A percentile compares a stretch with the other conserved stretches of the same genome.
These are phyloP conservation scores for Hypolimnas misippus DNA, from an alignment of 2,888 invertebrate species.

Conservation along the genomic window DNA sequence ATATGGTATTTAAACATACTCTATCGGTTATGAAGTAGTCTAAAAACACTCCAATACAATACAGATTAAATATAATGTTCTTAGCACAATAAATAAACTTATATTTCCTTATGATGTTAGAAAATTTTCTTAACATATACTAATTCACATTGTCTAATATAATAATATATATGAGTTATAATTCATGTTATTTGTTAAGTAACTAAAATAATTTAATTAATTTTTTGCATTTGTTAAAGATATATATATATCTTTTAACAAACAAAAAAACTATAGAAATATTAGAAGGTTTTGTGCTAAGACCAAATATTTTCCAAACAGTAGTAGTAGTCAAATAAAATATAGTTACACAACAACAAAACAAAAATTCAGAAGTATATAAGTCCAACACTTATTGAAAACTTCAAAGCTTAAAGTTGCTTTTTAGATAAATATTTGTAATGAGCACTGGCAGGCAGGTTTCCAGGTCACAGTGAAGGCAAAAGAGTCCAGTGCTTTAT, in stretches of 20 bases:
- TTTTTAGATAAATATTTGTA: conserved; percentile 55
- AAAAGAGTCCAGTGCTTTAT: conserved; percentile 70
- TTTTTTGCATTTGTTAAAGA: not conserved
- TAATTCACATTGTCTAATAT: not conserved
- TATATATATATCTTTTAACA: not conserved
- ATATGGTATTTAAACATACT: conserved; percentile 59
- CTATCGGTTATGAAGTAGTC: conserved; percentile 63
- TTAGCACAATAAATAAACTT: conserved; percentile 59
- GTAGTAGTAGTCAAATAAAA: conserved; percentile 42
- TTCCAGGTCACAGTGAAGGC: conserved; percentile 60
- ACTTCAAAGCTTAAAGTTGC: conserved; percentile 60
- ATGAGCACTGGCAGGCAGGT: conserved; percentile 64
- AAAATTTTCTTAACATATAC: not conserved
- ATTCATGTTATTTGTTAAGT: not conserved
- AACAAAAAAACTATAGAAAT: not conserved
- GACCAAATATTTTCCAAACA: conserved; percentile 61
- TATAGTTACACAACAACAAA: conserved; percentile 57
- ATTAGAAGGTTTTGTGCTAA: conserved; percentile 57
- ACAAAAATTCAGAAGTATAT: conserved; percentile 59
- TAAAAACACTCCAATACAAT: conserved; percentile 76
- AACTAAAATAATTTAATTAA: not conserved
- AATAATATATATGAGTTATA: no score
- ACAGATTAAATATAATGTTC: conserved; percentile 61
- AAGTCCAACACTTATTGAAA: conserved; percentile 55
- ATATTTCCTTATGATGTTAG: not conserved